phyloP scores from a whole-genome alignment of 2,888 invertebrate species.

The Euplagia quadripunctaria region DNA sequence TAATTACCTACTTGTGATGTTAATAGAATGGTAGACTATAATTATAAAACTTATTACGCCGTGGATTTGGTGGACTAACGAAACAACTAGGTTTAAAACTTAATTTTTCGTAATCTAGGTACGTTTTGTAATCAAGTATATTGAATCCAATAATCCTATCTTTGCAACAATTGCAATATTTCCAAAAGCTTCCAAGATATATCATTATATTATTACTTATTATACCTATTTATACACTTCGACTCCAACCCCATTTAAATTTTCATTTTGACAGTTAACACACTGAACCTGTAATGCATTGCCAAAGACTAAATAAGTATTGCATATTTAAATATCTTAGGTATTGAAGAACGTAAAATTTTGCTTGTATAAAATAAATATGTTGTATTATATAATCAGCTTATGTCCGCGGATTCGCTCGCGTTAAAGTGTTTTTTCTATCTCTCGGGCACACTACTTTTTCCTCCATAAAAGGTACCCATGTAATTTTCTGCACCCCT shows the following conservation, averaged over 20 bases:
- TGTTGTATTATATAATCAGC: not conserved
- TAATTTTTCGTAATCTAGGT: not conserved
- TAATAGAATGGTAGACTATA: slow-evolving; percentile 22
- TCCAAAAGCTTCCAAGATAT: too few relatives aligned
- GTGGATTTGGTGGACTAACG: not conserved
- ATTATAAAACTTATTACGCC: not conserved
- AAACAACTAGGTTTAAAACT: not conserved
- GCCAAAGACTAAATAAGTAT: slow-evolving; percentile 35
- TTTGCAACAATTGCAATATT: too few relatives aligned
- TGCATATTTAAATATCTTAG: not conserved
- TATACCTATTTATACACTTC: too few relatives aligned
- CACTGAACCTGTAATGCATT: slow-evolving; percentile 47
- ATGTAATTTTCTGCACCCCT: too few relatives aligned
- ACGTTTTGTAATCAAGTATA: too few relatives aligned
- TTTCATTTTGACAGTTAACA: slow-evolving; percentile 48
- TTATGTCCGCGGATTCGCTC: too few relatives aligned
- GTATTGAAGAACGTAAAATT: not conserved
- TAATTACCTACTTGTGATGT: slow-evolving; percentile 11
- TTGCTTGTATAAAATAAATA: not conserved
- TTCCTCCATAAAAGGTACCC: not conserved
- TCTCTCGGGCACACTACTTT: too few relatives aligned
- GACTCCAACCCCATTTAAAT: slow-evolving; percentile 12
- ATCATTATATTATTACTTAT: too few relatives aligned
- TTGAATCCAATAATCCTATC: too few relatives aligned
- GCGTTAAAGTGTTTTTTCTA: too few relatives aligned